Evolutionary conservation across 2,113 vertebrate genomes (phyloP), one percentile per base, ranked within the genome.

Genomic region (Prolemur simus): DNA sequence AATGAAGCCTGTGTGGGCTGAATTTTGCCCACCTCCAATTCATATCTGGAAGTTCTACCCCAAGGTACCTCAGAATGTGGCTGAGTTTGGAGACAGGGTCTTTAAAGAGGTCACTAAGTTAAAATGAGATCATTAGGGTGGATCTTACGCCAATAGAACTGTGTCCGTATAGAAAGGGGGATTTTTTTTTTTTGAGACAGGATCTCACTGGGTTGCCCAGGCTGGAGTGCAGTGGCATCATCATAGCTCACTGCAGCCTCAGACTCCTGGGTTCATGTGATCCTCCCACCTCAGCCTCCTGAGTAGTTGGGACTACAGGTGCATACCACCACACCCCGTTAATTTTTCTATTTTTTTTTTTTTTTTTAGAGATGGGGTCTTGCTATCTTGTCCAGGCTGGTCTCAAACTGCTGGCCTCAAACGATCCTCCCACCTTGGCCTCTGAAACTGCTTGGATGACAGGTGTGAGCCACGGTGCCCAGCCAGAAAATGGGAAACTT

Each of bases 381-480:
- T 1, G 0, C 71, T 25, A 29, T 29, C 6, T 73, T 73, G 12
- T 25, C 39, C 39, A 73, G 71, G 25, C 71, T 45, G 39, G 71
- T 73, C 13, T 73, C 21, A n/a, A 45, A 73, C 39, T 29, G 39
- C 27, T 73, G 71, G 25, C 0, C 25, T 73, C 25, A 73, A 45
- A 23, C 4, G 37, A 45, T 45, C 39, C 6, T 0, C 25, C 39
- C 0, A 0, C 71, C 6, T 73, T 27, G 13, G 39, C 39, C 25
- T 73, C 71, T 25, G 6, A 45, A 29, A 73, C 23, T 73, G 7
- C 71, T 73, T 23, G 37, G 39, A 73, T 45, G 25, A 45, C 71
- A 73, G 39, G 6, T 13, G 1, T 45, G 71, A 73, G 39, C 71
- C 23, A 45, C 2, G 2, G 0, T 27, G 27, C 39, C 71, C 2